These are phyloP conservation scores for Dendrolimus pini DNA, from an alignment of 2,888 invertebrate genomes.

Conservation along the genomic window DNA sequence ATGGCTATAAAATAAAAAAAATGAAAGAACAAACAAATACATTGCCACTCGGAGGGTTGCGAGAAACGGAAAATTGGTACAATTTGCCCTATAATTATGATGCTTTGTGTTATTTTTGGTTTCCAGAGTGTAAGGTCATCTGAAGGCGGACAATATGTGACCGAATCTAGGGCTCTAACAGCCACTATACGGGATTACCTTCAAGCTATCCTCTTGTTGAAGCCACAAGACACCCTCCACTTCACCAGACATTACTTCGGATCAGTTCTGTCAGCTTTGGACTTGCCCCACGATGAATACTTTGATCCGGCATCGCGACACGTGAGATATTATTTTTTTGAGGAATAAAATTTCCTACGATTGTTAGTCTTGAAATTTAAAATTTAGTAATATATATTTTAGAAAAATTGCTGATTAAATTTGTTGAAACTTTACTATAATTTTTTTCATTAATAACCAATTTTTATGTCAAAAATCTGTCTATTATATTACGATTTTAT, in stretches of 20 bases:
- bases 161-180: slow-evolving; percentile 75
- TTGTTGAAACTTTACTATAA: too few species aligned
- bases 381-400: neutral
- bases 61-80: too few species aligned
- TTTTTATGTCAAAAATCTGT: neutral
- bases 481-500: neutral
- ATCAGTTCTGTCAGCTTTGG: slow-evolving; percentile 59
- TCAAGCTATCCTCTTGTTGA: slow-evolving; percentile 74
- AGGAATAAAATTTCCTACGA: slow-evolving; percentile 31
- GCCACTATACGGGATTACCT: slow-evolving; percentile 77
- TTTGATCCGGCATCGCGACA: slow-evolving; percentile 56
- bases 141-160: slow-evolving; percentile 74
- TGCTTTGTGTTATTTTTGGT: too few species aligned
- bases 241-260: slow-evolving; percentile 77
- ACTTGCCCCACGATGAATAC: slow-evolving; percentile 66
- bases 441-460: neutral
- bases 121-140: slow-evolving; percentile 57
- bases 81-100: too few species aligned
- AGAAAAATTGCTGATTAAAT: neutral
- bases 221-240: slow-evolving; percentile 72
- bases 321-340: slow-evolving; percentile 63
- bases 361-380: neutral
- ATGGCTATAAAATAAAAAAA: too few species aligned
- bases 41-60: too few species aligned
- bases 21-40: too few species aligned